phyloP scores from a whole-genome alignment of 2,113 vertebrate species.

The Misgurnus anguillicaudatus region DNA sequence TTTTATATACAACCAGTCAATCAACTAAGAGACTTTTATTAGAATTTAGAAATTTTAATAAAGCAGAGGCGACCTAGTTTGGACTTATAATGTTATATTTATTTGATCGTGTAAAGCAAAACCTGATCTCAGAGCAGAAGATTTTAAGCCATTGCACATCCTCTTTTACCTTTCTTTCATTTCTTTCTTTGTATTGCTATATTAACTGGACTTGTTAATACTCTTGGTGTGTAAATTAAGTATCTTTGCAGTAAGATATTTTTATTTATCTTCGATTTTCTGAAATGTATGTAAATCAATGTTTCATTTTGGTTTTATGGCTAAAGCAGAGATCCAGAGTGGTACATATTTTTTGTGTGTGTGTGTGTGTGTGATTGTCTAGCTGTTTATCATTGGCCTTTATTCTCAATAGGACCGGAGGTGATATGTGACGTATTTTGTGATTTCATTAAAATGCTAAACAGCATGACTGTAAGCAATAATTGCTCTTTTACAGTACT shows the following conservation, averaged over 20 bases:
- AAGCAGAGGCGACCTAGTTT: not conserved
- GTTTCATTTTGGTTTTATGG: conserved; percentile 12
- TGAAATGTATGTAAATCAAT: not conserved
- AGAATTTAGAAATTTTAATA: not conserved
- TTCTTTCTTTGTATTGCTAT: not conserved
- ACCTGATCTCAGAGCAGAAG: conserved; percentile 3
- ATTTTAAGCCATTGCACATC: conserved; percentile 7
- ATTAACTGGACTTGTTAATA: not conserved
- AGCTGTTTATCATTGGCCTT: not conserved
- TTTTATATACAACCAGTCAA: not conserved
- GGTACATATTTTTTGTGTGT: not conserved
- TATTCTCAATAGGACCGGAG: not conserved
- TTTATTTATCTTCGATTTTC: conserved; percentile 41
- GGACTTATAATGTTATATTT: not conserved
- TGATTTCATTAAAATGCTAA: too few species aligned
- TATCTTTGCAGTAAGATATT: conserved; percentile 8
- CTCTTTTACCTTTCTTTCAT: not conserved
- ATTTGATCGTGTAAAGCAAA: not conserved
- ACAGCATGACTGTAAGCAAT: not conserved
- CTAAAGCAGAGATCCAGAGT: conserved; percentile 11
- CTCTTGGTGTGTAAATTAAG: not conserved
- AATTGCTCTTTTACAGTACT: not conserved
- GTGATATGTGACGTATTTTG: not conserved
- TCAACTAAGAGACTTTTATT: not conserved
- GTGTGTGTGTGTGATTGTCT: not conserved